phyloP scores from a whole-genome alignment of 2,888 invertebrate species.

The Argynnis bischoffii region DNA sequence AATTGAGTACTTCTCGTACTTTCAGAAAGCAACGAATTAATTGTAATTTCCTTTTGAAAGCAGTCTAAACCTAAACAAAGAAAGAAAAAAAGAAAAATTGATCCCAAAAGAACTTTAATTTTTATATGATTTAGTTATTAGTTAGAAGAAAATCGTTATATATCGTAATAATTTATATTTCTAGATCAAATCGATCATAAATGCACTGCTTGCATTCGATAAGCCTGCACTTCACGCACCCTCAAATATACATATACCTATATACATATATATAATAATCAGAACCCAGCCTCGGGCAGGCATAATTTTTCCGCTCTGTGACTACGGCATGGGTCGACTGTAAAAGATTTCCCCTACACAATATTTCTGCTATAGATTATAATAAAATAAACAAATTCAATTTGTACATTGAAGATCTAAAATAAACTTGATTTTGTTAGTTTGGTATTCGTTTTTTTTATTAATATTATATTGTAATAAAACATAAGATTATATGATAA shows the following conservation, averaged over 20 bases:
- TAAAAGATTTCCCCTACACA: constrained; percentile 41
- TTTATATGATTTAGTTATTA: too few species aligned
- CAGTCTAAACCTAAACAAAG: too few species aligned
- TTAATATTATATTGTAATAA: not conserved
- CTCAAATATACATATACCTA: constrained; percentile 24
- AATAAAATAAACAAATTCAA: constrained; percentile 18
- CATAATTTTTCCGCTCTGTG: constrained; percentile 50
- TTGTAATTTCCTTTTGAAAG: too few species aligned
- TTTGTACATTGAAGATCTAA: too few species aligned
- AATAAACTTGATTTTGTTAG: too few species aligned
- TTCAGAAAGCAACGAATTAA: too few species aligned
- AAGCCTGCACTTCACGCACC: constrained; percentile 22
- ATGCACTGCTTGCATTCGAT: constrained; percentile 11
- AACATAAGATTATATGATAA: not conserved
- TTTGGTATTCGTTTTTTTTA: too few species aligned
- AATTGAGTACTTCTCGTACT: too few species aligned
- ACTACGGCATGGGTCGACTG: constrained; percentile 42
- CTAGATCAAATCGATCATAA: constrained; percentile 5
- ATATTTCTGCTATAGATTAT: constrained; percentile 41
- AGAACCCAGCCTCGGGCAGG: constrained; percentile 39
- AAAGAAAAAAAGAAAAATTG: too few species aligned
- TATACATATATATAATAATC: constrained; percentile 15
- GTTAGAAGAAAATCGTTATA: too few species aligned
- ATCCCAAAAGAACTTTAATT: too few species aligned
- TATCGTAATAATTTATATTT: constrained; percentile 1